Conservation (phyloP, 2,113 vertebrate species). For the Oryzias javanicus region DNA sequence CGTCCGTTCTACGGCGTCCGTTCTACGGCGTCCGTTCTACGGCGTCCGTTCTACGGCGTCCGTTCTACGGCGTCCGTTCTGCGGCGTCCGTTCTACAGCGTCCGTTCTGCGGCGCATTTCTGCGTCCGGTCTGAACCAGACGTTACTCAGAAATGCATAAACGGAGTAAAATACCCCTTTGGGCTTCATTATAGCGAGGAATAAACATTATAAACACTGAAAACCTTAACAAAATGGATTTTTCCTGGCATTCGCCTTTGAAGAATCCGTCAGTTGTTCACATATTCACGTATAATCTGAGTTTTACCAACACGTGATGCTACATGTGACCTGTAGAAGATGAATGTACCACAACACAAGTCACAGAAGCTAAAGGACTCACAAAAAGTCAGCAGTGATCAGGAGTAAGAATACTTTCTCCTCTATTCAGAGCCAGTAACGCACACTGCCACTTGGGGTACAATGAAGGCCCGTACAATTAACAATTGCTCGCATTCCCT, state of each 20-base stretch:
- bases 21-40: too few species aligned
- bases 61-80: too few species aligned
- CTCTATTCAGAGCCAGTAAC: conserved; percentile 64
- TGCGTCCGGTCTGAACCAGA: too few species aligned
- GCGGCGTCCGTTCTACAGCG: too few species aligned
- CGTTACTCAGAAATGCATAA: too few species aligned
- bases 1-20: too few species aligned
- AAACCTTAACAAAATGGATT: too few species aligned
- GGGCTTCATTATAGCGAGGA: too few species aligned
- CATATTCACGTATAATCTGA: conserved; percentile 7
- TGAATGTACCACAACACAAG: conserved; percentile 14
- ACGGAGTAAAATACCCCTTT: too few species aligned
- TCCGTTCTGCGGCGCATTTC: too few species aligned
- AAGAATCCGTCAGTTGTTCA: conserved; percentile 8
- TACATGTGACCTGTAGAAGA: conserved; percentile 22
- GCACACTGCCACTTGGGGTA: conserved; percentile 59
- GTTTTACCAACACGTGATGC: conserved; percentile 14
- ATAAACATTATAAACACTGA: too few species aligned
- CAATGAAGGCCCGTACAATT: conserved; percentile 65
- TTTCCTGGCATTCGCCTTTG: not conserved
- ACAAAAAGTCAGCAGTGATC: conserved; percentile 38
- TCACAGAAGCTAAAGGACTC: conserved; percentile 34
- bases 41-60: too few species aligned
- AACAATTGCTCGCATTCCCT: conserved; percentile 74
- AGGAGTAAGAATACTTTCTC: conserved; percentile 48